Percentiles rank a stretch among this genome's conserved stretches.
Evolutionary conservation across 2,113 vertebrate genomes (phyloP).

Genomic region (Reinhardtius hippoglossoides): DNA sequence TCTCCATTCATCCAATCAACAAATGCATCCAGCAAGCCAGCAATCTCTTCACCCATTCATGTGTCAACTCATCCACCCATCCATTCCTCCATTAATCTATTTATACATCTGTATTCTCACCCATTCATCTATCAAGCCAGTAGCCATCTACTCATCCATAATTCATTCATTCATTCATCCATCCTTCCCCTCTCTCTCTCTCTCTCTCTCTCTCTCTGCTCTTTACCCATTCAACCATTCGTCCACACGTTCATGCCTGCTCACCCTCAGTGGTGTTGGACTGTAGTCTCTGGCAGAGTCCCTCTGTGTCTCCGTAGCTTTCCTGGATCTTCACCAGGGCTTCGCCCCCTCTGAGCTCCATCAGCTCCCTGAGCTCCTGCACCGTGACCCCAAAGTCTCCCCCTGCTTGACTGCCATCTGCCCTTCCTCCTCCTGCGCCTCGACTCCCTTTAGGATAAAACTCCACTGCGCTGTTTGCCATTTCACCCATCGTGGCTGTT

Average conservation of each 20-base stretch:
- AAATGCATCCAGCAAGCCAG: constrained; percentile 12
- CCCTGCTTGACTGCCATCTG: constrained; percentile 79
- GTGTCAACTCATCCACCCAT: constrained; percentile 12
- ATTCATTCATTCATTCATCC: background rate
- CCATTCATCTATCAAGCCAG: constrained; percentile 25
- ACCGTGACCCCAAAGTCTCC: constrained; percentile 88
- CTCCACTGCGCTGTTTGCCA: constrained; percentile 92
- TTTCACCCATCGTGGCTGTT: constrained; percentile 88
- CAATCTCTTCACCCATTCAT: constrained; percentile 31
- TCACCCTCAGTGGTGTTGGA: constrained; percentile 88
- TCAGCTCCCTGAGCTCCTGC: constrained; percentile 88
- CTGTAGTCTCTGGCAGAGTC: constrained; percentile 89
- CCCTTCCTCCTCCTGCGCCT: constrained; percentile 57
- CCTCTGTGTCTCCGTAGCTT: constrained; percentile 85
- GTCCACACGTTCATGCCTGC: constrained; percentile 14
- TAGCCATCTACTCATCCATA: constrained; percentile 11
- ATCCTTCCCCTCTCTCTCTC: background rate
- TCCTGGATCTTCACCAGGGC: constrained; percentile 90
- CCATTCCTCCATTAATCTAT: constrained; percentile 4
- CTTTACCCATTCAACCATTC: background rate
- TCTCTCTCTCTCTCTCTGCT: background rate
- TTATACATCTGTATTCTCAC: constrained; percentile 18
- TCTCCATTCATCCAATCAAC: constrained; percentile 5
- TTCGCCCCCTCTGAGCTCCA: constrained; percentile 90
- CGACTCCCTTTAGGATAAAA: constrained; percentile 88